These are phyloP conservation scores for Orientallactaga bullata DNA, from an alignment of 2,113 vertebrate genomes.

Conservation along the genomic window DNA sequence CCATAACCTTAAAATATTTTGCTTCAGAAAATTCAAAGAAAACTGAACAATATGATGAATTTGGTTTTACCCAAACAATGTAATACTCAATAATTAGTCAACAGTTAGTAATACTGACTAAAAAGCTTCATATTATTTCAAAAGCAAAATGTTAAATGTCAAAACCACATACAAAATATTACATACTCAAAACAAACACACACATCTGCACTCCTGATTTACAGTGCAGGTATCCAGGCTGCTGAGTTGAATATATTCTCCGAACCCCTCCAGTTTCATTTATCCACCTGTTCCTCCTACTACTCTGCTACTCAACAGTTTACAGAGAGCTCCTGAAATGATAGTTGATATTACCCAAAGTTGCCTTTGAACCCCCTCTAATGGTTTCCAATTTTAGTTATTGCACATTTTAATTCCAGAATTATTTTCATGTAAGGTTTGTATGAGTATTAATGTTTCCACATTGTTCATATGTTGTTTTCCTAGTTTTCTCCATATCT, in stretches of 20 bases:
- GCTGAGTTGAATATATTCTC: not conserved
- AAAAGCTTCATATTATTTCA: too few species aligned
- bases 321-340: not conserved
- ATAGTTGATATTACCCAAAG: not conserved
- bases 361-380: not conserved
- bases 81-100: too few species aligned
- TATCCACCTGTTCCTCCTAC: not conserved
- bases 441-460: not conserved
- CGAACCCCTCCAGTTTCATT: not conserved
- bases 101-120: too few species aligned
- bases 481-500: not conserved
- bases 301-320: not conserved
- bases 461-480: not conserved
- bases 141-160: too few species aligned
- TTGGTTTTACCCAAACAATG: too few species aligned
- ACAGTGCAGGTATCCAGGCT: not conserved
- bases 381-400: too few species aligned
- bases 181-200: too few species aligned
- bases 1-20: too few species aligned
- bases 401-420: not conserved
- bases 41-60: too few species aligned
- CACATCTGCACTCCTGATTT: too few species aligned
- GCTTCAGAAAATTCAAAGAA: too few species aligned
- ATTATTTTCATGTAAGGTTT: not conserved
- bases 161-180: too few species aligned